phyloP scores from a whole-genome alignment of 2,888 invertebrate genomes.

The Diarsia brunnea region DNA sequence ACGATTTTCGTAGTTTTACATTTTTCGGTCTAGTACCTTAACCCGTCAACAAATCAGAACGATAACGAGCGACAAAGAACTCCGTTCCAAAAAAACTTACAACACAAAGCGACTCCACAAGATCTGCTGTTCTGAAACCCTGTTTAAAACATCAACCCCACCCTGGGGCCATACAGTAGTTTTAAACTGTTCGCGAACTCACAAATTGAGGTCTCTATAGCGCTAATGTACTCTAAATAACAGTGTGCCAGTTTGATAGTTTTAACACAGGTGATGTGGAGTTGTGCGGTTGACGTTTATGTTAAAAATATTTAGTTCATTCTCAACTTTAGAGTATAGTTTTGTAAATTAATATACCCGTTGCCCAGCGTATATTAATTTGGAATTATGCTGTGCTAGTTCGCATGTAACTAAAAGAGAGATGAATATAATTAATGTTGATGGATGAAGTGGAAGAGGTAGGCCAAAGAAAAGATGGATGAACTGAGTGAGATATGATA shows the following conservation, averaged over 20 bases:
- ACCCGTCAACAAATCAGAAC: too few relatives aligned
- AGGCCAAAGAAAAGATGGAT: too few relatives aligned
- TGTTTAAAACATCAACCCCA: constrained; percentile 72
- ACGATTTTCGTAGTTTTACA: too few relatives aligned
- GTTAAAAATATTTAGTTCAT: constrained; percentile 27
- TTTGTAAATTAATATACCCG: too few relatives aligned
- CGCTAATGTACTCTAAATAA: constrained; percentile 74
- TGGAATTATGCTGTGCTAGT: neutral
- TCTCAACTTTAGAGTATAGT: constrained; percentile 18
- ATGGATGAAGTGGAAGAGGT: too few relatives aligned
- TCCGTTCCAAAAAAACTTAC: neutral
- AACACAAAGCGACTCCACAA: constrained; percentile 52
- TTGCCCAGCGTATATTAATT: neutral
- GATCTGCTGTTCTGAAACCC: constrained; percentile 59
- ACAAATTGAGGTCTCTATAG: constrained; percentile 77
- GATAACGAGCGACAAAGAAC: too few relatives aligned
- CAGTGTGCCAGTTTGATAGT: constrained; percentile 66
- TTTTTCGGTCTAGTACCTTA: too few relatives aligned
- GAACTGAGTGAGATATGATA: too few relatives aligned
- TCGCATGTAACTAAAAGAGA: too few relatives aligned
- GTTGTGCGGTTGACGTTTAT: constrained; percentile 36
- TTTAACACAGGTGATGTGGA: constrained; percentile 64
- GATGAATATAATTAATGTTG: too few relatives aligned
- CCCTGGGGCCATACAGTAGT: constrained; percentile 72
- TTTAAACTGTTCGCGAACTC: constrained; percentile 78